Conservation (phyloP, 2,888 invertebrate genomes). For the Leucania comma region DNA sequence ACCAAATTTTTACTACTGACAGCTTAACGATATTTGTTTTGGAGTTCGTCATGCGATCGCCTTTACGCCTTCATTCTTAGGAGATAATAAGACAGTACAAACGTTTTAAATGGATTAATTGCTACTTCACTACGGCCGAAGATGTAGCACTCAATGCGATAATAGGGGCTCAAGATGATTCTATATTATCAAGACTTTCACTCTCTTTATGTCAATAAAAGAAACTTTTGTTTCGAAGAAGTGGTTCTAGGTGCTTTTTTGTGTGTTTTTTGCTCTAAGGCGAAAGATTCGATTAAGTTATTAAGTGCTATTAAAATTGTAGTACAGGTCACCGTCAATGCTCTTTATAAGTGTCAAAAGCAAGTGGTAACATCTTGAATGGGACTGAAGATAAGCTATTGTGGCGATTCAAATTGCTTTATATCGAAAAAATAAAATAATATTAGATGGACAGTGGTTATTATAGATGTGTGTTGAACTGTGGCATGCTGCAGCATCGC, state of each 20-base stretch:
- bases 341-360: slow-evolving; percentile 10
- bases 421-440: not conserved
- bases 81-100: slow-evolving; percentile 67
- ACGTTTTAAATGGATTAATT: slow-evolving; percentile 74
- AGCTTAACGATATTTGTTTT: slow-evolving; percentile 73
- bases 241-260: slow-evolving; percentile 50
- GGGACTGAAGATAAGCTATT: not conserved
- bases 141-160: slow-evolving; percentile 74
- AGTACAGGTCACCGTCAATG: slow-evolving; percentile 32
- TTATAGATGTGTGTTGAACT: too few species aligned
- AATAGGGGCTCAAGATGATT: slow-evolving; percentile 73
- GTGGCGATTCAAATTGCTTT: slow-evolving; percentile 3
- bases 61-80: slow-evolving; percentile 61
- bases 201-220: slow-evolving; percentile 72
- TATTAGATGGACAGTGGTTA: not conserved
- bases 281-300: slow-evolving; percentile 61
- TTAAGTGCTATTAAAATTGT: slow-evolving; percentile 55
- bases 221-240: slow-evolving; percentile 66
- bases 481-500: not conserved
- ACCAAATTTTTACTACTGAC: slow-evolving; percentile 53
- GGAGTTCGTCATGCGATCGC: slow-evolving; percentile 70
- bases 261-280: slow-evolving; percentile 44
- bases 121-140: slow-evolving; percentile 65
- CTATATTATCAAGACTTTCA: slow-evolving; percentile 77
- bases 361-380: slow-evolving; percentile 7